Conservation (phyloP, 2,888 invertebrate species). For the Ormyrus nitidulus region DNA sequence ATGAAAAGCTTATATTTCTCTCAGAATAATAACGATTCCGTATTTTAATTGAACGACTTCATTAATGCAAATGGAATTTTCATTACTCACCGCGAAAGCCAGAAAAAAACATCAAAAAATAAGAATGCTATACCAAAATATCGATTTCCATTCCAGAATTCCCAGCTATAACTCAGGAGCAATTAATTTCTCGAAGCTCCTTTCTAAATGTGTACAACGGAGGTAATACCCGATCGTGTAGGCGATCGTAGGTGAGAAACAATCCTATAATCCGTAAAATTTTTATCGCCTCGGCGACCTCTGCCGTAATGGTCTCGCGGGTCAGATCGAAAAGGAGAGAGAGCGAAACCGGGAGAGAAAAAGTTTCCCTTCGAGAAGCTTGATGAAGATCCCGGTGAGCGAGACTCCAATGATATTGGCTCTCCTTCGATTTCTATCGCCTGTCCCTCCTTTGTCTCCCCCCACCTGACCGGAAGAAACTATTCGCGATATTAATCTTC, state of each 20-base stretch:
- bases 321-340: background rate
- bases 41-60: too few species aligned
- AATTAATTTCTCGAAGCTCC: too few species aligned
- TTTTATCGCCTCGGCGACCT: background rate
- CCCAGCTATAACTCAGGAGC: background rate
- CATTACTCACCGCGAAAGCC: background rate
- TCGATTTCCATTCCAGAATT: too few species aligned
- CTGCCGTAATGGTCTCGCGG: slow-evolving; percentile 10
- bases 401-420: slow-evolving; percentile 35
- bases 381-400: slow-evolving; percentile 28
- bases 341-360: slow-evolving; percentile 1
- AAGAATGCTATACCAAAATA: background rate
- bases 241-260: background rate
- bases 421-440: slow-evolving; percentile 32
- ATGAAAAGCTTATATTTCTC: too few species aligned
- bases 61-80: too few species aligned
- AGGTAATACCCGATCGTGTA: too few species aligned
- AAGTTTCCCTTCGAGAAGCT: slow-evolving; percentile 28
- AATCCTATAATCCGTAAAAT: slow-evolving; percentile 22
- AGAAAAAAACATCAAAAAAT: background rate
- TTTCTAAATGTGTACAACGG: too few species aligned
- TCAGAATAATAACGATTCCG: too few species aligned
- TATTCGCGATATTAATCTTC: slow-evolving; percentile 42
- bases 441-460: slow-evolving; percentile 14
- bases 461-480: slow-evolving; percentile 25